Evolutionary conservation across 2,797 vertebrate species (phyloP).

Genomic region (Manis pentadactyla): DNA sequence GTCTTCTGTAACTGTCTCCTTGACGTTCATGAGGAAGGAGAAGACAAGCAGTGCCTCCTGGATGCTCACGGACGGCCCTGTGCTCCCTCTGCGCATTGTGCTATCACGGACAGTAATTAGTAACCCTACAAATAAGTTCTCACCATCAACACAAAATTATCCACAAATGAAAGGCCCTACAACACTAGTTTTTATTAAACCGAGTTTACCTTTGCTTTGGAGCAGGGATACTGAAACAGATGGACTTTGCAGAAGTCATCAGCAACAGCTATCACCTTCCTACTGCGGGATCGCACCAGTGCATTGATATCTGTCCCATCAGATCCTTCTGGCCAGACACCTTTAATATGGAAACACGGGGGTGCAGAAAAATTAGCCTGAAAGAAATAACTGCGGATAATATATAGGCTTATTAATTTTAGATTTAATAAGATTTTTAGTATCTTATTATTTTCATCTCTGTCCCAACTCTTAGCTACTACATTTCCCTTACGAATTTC

Average conservation of each 20-base stretch:
- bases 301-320: conserved; percentile 99
- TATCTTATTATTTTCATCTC: background rate
- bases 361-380: background rate
- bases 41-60: background rate
- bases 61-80: rapidly evolving
- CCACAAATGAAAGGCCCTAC: background rate
- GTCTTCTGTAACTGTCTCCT: background rate
- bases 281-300: conserved; percentile 94
- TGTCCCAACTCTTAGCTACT: background rate
- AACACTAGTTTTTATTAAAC: background rate
- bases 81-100: rapidly evolving
- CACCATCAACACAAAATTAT: background rate
- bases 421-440: background rate
- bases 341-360: conserved; percentile 82
- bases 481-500: conserved; percentile 29
- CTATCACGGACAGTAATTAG: background rate
- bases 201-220: conserved; percentile 93
- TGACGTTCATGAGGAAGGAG: background rate
- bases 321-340: conserved; percentile 98
- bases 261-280: conserved; percentile 96
- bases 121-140: background rate
- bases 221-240: conserved; percentile 97
- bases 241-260: conserved; percentile 99
- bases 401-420: background rate
- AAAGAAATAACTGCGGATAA: background rate